Base-by-base conservation (phyloP, 2,797 vertebrate genomes). In the Argyrosomus regius region DNA sequence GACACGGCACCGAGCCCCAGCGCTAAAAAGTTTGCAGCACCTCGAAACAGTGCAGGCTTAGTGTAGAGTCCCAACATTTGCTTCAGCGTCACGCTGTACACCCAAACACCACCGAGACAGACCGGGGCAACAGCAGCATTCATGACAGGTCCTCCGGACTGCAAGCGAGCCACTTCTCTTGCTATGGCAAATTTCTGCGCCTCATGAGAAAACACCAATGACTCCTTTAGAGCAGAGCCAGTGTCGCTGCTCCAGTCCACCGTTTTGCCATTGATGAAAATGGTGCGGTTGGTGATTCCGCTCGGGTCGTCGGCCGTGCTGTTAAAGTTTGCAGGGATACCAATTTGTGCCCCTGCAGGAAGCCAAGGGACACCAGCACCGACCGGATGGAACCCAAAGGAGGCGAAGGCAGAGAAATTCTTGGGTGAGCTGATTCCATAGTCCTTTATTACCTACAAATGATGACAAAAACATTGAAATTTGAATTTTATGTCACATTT, bases 181-280 rank as follows among this genome's bases (percentile, higher is more conserved):
- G 97, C 97, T 68, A 98, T 72, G 17, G 96, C 96, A 24, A 99
- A 99, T 88, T 96, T 98, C 94, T 97, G 96, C 3, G 98, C 97
- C 0, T 95, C 74, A 0, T 2, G 79, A 14, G 97, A 98, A 72
- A 99, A 92, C 0, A 95, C 92, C 80, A 99, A 91, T 0, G 96
- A 90, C 12, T 96, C 94, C 87, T 87, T 96, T 28, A 99, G 94
- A 28, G 88, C 86, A 20, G 72, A 20, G 0, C 97, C 97, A 1
- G 78, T 45, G 0, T 92, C 91, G 18, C 94, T 97, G 72, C 92
- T 91, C 97, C 97, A 99, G 72, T 96, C 92, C 75, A 99, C 89
- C 17, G 86, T 77, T 76, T 96, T 94, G 26, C 96, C 96, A 3
- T 94, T 94, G 54, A 98, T 93, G 72, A 97, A 87, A 67, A 98